Percentiles rank a stretch among this genome's conserved stretches.
These are phyloP conservation scores for Hermodice carunculata DNA, from an alignment of 2,888 invertebrate genomes.

Conservation along the genomic window DNA sequence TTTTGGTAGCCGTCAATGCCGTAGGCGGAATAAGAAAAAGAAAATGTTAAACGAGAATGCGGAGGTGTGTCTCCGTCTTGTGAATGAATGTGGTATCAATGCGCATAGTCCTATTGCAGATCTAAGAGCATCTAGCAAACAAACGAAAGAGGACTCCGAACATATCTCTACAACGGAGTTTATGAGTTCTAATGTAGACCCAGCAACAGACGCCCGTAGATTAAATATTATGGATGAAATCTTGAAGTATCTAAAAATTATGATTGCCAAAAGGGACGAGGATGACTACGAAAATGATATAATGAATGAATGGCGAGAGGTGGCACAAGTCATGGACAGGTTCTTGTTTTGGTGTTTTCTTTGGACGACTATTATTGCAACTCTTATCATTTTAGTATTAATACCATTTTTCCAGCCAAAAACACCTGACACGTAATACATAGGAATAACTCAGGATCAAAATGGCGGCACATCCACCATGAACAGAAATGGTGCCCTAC, in stretches of 20 bases:
- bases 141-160: background rate
- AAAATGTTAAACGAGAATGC: constrained; percentile 23
- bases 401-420: too few relatives aligned
- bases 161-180: too few relatives aligned
- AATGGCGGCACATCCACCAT: too few relatives aligned
- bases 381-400: constrained; percentile 55
- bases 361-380: constrained; percentile 51
- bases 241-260: constrained; percentile 53
- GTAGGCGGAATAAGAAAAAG: background rate
- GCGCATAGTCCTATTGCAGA: constrained; percentile 26
- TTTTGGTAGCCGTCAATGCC: background rate
- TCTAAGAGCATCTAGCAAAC: constrained; percentile 8
- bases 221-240: constrained; percentile 54
- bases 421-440: too few relatives aligned
- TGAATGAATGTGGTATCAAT: constrained; percentile 25
- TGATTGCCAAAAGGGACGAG: constrained; percentile 59
- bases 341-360: constrained; percentile 63
- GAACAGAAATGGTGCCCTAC: too few relatives aligned
- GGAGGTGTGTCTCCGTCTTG: constrained; percentile 31
- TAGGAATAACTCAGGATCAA: too few relatives aligned
- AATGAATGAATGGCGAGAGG: constrained; percentile 64
- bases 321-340: constrained; percentile 62
- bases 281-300: constrained; percentile 56
- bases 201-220: constrained; percentile 23
- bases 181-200: too few relatives aligned